These are phyloP conservation scores for Sebastes diaconus DNA, from an alignment of 2,797 vertebrate genomes.

Conservation along the genomic window DNA sequence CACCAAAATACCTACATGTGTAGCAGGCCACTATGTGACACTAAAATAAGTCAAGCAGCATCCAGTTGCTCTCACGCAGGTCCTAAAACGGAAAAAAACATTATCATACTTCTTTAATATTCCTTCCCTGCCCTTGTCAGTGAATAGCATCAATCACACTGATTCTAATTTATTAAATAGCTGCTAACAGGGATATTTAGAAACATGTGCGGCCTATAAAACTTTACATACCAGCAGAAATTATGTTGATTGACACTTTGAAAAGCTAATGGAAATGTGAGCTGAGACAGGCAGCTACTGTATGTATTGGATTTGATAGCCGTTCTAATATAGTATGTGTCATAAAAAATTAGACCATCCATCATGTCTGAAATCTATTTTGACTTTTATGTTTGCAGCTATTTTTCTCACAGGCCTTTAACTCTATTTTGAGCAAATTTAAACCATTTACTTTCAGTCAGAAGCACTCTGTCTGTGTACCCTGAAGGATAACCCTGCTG, in stretches of 20 bases:
- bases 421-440: background rate
- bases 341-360: constrained; percentile 57
- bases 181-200: constrained; percentile 48
- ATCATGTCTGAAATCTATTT: constrained; percentile 51
- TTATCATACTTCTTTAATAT: constrained; percentile 29
- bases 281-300: constrained; percentile 28
- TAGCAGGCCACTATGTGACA: background rate
- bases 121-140: background rate
- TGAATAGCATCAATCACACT: constrained; percentile 55
- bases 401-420: constrained; percentile 13
- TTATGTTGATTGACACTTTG: constrained; percentile 65
- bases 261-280: constrained; percentile 64
- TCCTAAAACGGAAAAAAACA: constrained; percentile 30
- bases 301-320: constrained; percentile 52
- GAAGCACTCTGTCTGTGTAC: background rate
- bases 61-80: constrained; percentile 19
- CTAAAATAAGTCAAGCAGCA: constrained; percentile 13
- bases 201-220: constrained; percentile 54
- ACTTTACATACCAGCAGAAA: constrained; percentile 60
- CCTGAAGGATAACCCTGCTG: background rate
- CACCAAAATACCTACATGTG: background rate
- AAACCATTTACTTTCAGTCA: background rate
- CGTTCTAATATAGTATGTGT: constrained; percentile 54
- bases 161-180: constrained; percentile 53
- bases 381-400: constrained; percentile 33